Conservation (phyloP, 1,140 invertebrate species). For the Drosophila tristis region DNA sequence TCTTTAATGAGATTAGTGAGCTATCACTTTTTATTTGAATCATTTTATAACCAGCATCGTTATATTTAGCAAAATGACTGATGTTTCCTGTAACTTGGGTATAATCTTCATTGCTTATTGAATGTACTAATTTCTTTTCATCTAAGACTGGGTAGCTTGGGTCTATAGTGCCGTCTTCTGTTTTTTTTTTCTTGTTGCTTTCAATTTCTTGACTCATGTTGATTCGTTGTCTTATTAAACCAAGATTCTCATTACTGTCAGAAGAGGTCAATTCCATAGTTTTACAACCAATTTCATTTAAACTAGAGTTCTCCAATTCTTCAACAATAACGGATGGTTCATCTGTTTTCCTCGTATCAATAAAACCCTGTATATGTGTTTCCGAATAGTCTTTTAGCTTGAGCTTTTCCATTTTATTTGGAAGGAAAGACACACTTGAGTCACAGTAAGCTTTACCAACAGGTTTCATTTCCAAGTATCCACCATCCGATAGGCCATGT, state of each 20-base stretch:
- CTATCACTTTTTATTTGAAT: conserved; percentile 79
- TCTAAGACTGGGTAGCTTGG: conserved; percentile 2
- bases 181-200: conserved; percentile 20
- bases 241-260: conserved; percentile 1
- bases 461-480: conserved; percentile 85
- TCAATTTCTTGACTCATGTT: conserved; percentile 2
- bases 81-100: conserved; percentile 47
- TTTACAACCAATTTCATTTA: conserved; percentile 20
- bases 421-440: conserved; percentile 29
- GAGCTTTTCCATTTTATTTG: conserved; percentile 44
- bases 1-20: conserved; percentile 70
- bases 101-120: conserved; percentile 71
- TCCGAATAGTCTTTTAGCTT: conserved; percentile 21
- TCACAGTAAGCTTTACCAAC: conserved; percentile 51
- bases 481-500: conserved; percentile 43
- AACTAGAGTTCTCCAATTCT: not conserved
- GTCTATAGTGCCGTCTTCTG: not conserved
- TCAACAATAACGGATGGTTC: conserved; percentile 11
- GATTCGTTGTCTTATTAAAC: conserved; percentile 12
- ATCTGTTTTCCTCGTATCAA: conserved; percentile 33
- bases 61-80: conserved; percentile 34
- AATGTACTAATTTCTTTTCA: conserved; percentile 65
- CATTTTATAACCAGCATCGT: conserved; percentile 72
- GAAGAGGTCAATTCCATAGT: conserved; percentile 3
- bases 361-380: conserved; percentile 9